phyloP scores from a whole-genome alignment of 2,113 vertebrate species.

The Origma solitaria region DNA sequence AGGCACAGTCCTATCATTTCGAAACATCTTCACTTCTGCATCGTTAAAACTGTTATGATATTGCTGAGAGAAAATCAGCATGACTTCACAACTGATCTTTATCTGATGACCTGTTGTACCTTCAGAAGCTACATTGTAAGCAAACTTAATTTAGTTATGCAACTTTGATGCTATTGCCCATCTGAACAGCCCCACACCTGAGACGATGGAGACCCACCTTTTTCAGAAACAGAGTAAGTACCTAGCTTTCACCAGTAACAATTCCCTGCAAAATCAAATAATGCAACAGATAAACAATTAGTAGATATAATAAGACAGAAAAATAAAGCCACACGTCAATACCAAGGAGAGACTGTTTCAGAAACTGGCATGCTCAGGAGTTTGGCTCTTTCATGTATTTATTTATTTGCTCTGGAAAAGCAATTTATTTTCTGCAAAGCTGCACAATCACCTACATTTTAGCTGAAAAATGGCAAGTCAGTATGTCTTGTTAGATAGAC shows the following conservation, averaged over 20 bases:
- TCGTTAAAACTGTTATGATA: background rate
- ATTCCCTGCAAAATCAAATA: background rate
- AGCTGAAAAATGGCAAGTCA: constrained; percentile 9
- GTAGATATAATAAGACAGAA: background rate
- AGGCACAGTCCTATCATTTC: background rate
- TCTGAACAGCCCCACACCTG: background rate
- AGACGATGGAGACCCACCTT: background rate
- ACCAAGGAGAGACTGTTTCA: background rate
- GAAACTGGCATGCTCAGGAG: background rate
- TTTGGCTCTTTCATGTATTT: background rate
- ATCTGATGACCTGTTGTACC: background rate
- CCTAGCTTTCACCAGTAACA: background rate
- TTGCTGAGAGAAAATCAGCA: background rate
- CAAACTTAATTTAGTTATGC: background rate
- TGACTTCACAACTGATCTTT: background rate
- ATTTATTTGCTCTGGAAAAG: background rate
- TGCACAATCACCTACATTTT: background rate
- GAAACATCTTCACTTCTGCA: background rate
- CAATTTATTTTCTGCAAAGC: constrained; percentile 21
- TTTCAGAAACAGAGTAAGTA: background rate
- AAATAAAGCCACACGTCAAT: background rate
- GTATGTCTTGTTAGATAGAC: constrained; percentile 13
- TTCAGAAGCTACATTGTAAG: background rate
- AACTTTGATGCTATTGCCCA: background rate
- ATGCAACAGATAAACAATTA: background rate